Conservation (phyloP, 2,113 vertebrate genomes). For the Phaethon lepturus region DNA sequence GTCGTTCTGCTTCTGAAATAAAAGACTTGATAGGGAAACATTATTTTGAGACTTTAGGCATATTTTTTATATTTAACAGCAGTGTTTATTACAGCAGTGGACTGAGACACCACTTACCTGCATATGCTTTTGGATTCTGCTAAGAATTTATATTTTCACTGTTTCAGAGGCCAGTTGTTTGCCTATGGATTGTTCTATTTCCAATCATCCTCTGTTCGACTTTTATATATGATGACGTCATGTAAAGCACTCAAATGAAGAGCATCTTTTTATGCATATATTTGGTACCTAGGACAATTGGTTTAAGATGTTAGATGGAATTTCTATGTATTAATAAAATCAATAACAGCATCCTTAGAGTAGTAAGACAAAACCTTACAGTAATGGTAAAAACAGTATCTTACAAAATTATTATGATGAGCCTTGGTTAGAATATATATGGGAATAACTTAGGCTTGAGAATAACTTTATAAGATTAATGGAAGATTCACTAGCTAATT, state of each 20-base stretch:
- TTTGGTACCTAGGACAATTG: neutral
- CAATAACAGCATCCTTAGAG: neutral
- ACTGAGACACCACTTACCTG: neutral
- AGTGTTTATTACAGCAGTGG: neutral
- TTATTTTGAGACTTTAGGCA: neutral
- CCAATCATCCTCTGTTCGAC: neutral
- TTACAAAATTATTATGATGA: neutral
- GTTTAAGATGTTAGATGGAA: neutral
- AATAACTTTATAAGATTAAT: constrained; percentile 19
- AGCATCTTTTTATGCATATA: neutral
- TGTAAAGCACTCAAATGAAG: neutral
- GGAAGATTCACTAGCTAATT: constrained; percentile 8
- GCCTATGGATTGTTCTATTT: neutral
- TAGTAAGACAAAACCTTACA: neutral
- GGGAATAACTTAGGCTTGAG: neutral
- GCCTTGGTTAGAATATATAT: neutral
- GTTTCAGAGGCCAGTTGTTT: neutral
- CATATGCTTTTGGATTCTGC: neutral
- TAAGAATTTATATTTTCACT: neutral
- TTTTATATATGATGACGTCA: neutral
- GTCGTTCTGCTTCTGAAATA: neutral
- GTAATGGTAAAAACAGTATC: neutral
- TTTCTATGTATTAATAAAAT: neutral
- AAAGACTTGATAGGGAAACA: neutral
- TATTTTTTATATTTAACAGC: neutral